Conservation (phyloP, 1,140 invertebrate species). For the Eupeodes corollae region DNA sequence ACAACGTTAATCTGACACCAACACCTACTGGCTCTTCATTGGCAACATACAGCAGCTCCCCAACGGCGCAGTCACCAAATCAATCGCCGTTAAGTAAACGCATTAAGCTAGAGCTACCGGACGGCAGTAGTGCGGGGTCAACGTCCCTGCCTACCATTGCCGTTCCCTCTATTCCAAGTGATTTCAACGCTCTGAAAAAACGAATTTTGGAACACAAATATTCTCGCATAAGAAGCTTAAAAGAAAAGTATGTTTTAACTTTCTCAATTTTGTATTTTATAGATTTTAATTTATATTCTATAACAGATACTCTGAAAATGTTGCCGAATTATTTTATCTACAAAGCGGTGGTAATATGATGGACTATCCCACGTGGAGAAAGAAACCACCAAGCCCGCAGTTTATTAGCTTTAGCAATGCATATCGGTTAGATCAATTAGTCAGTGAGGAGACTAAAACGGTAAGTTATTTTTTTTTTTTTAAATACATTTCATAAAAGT, state of each 20-base stretch:
- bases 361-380: slow-evolving; percentile 73
- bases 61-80: slow-evolving; percentile 11
- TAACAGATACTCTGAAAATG: slow-evolving; percentile 60
- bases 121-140: neutral
- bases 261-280: neutral
- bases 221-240: slow-evolving; percentile 33
- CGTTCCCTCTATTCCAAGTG: slow-evolving; percentile 11
- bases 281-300: neutral
- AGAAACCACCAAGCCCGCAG: slow-evolving; percentile 57
- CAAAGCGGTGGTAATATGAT: slow-evolving; percentile 76
- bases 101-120: neutral
- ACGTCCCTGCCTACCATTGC: neutral
- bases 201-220: slow-evolving; percentile 33
- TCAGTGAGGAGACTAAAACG: slow-evolving; percentile 34
- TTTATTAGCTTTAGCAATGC: slow-evolving; percentile 63
- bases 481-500: neutral
- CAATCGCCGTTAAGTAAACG: neutral
- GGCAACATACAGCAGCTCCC: slow-evolving; percentile 15
- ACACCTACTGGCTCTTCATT: slow-evolving; percentile 17
- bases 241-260: slow-evolving; percentile 25
- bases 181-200: slow-evolving; percentile 32
- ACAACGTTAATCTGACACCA: slow-evolving; percentile 22
- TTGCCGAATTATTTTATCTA: slow-evolving; percentile 74
- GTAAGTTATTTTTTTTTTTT: slow-evolving; percentile 9
- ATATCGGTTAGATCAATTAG: slow-evolving; percentile 56